Evolutionary conservation across 92 coral and sea anemone species (phyloP), one percentile per base, ranked within the genome.

Genomic region (Isaurus tuberculatus): DNA sequence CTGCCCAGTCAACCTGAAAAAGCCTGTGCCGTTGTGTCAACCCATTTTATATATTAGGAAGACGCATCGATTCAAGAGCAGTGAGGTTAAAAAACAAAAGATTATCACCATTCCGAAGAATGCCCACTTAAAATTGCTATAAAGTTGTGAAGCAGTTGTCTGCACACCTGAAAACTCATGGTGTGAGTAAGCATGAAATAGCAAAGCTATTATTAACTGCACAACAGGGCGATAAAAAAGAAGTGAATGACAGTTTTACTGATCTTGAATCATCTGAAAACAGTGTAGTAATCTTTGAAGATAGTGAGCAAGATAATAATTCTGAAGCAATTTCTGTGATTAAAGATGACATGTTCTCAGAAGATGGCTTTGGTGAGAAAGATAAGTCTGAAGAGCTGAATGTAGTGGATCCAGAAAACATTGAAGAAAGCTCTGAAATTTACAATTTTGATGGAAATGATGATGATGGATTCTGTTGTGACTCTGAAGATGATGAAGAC

Each of bases 1-100:
- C 44, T 81, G 29, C 86, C 78, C 70, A 68, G 86, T 3, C 79
- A 26, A 29, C 17, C n/a, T 25, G 69, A 71, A 53, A 44, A 58
- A 70, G 86, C 86, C 46, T 26, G 70, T 46, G 77, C 74, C 51
- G 81, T 83, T 29, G 79, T 72, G 31, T 48, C 79, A 9, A 49
- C 79, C 33, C 61, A 72, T 46, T 14, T n/a, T n/a, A n/a, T n/a
- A 14, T 48, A 63, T 72, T 29, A 72, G 64, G 79, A 72, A 48
- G 79, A 28, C 48, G 37, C 79, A 72, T 25, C 79, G 46, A 29
- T 72, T 72, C 25, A 72, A 72, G 79, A 44, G 61, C 40, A 29
- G 14, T n/a, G 32, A 72, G 4, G 37, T 17, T 49, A 46, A 22
- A 72, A 72, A 72, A 72, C 79, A 72, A 72, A 48, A 28, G 79